These are phyloP conservation scores for Penaeus monodon DNA, from an alignment of 2,888 invertebrate genomes.

Conservation along the genomic window DNA sequence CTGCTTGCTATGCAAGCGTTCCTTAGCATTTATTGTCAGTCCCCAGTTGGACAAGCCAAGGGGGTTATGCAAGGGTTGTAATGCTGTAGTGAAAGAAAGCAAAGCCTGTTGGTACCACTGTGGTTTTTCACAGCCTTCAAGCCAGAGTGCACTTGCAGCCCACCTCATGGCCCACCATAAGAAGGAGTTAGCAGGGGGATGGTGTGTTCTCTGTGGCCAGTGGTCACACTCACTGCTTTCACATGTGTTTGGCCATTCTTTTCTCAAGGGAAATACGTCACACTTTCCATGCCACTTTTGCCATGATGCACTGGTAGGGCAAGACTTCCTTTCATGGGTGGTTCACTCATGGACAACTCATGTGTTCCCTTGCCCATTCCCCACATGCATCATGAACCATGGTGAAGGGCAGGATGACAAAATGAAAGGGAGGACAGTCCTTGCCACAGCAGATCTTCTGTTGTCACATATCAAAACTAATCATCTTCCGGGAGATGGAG, in stretches of 20 bases:
- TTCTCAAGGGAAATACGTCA: conserved; percentile 13
- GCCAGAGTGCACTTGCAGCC: conserved; percentile 13
- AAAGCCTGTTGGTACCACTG: conserved; percentile 50
- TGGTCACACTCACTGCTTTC: conserved; percentile 56
- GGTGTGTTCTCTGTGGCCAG: conserved; percentile 62
- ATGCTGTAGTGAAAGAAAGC: conserved; percentile 32
- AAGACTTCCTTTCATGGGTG: conserved; percentile 40
- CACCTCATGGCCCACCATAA: conserved; percentile 55
- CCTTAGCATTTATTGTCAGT: conserved; percentile 40
- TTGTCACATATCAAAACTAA: conserved; percentile 41
- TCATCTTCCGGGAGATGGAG: conserved; percentile 33
- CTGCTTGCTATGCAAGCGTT: conserved; percentile 56
- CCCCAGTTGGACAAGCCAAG: conserved; percentile 40
- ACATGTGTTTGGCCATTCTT: conserved; percentile 34
- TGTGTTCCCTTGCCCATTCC: conserved; percentile 60
- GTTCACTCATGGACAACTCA: conserved; percentile 50
- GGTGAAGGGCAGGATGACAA: background rate
- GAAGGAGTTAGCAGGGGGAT: conserved; percentile 48
- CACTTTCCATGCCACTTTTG: conserved; percentile 45
- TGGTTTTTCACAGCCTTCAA: conserved; percentile 27
- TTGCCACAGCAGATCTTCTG: conserved; percentile 28
- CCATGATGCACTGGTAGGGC: conserved; percentile 13
- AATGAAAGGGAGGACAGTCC: conserved; percentile 24
- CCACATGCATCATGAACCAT: conserved; percentile 39
- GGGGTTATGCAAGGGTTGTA: conserved; percentile 43